Base-by-base conservation (phyloP, 2,797 vertebrate species). In the Clarias platycephalus region DNA sequence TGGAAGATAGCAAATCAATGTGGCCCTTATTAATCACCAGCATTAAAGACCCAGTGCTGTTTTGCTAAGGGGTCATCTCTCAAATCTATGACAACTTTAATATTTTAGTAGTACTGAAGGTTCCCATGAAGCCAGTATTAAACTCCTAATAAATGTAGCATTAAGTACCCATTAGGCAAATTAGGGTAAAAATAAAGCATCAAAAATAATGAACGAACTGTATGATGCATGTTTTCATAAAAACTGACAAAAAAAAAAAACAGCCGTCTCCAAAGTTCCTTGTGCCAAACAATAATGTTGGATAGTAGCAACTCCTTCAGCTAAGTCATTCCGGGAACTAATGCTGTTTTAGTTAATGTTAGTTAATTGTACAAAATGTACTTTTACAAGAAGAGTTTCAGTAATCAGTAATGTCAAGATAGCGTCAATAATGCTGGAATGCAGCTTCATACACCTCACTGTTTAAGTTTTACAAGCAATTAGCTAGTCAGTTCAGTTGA, bases 1-100 rank as follows among this genome's bases (percentile, higher is more conserved):
- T 31, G 58, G 57, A 80, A 75, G n/a, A 80, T 44, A 83, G 76
- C 49, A 75, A 86, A 57, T 80, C 82, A 76, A 70, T 66, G 53
- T 66, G 68, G 81, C 31, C 57, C 60, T 66, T 83, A 70, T 80
- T 86, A 83, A 86, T 83, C 75, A 44, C 49, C 49, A 68, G 68
- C 77, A 81, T 75, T 67, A 83, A 80, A 66, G 60, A 58, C n/a
- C 60, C 20, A 22, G 24, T 55, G 44, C 31, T 24, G 7, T 75
- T 75, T 68, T 74, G 20, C 37, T 83, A 62, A 82, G 49, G 22
- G 2, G 18, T 37, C 4, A 6, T 40, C 16, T 31, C n/a, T 22
- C 28, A 44, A 31, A 53, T 22, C 7, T 28, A 16, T 66, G 62
- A 49, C 60, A 80, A 34, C 9, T 12, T 22, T 44, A 28, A 49